Evolutionary conservation across 2,113 vertebrate genomes (phyloP), one percentile per base, ranked within the genome.

Genomic region (Macaca nemestrina): DNA sequence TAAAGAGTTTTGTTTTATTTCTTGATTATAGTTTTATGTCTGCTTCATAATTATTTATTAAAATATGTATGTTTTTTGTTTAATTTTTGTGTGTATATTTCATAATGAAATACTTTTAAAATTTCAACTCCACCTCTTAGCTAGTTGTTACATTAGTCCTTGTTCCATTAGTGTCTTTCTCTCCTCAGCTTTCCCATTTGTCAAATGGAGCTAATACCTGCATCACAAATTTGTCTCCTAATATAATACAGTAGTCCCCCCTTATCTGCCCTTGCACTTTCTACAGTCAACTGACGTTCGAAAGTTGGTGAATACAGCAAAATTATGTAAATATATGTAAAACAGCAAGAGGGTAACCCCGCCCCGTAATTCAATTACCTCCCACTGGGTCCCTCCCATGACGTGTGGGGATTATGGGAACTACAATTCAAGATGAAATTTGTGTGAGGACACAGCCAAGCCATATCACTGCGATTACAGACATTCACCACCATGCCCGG

Each of bases 11-110:
- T 79, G 73, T 78, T 82, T 87, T 38, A 78, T 76, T 96, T 85
- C 12, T 52, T 84, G 4, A 82, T 52, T 78, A 45, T 73, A 45
- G 48, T 64, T 68, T 61, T 67, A 35, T 32, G 32, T 50, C 92
- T 97, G 59, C 10, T 59, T 90, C 73, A 43, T n/a, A 78, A 85
- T 43, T 75, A 81, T 25, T 94, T 94, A 86, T 73, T 61, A 90
- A 92, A 68, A 85, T 30, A 8, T 72, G 1, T n/a, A 81, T 93
- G 79, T 55, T 81, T 22, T 70, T 83, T 88, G 45, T 23, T 52
- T 85, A 50, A 64, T 89, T 73, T 87, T 72, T 93, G 6, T 76
- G 35, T 82, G 57, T 78, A 16, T 73, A 73, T 48, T 93, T 80
- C 20, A 86, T 52, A 75, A 25, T 52, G 50, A 84, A 84, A 83